phyloP scores from a whole-genome alignment of 2,888 invertebrate genomes.

The Ryuthela nishihirai region DNA sequence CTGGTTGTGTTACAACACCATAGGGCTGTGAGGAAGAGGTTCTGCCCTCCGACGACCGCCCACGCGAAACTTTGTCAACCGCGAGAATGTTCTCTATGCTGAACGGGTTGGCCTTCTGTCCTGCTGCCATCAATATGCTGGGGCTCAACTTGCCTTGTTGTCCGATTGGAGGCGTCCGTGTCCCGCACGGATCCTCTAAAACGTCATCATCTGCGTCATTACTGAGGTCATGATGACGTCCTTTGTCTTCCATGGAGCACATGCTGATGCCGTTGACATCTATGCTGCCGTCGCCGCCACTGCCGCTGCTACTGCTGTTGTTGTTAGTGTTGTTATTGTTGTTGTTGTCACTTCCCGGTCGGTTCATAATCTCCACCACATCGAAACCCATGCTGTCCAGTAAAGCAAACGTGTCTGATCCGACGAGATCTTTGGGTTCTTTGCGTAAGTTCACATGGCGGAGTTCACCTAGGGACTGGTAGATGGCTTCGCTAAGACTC shows the following conservation, averaged over 20 bases:
- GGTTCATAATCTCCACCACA: conserved; percentile 34
- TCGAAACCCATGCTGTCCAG: conserved; percentile 40
- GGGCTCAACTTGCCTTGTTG: no score
- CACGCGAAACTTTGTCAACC: conserved; percentile 9
- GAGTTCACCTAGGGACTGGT: conserved; percentile 41
- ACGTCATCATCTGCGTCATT: no score
- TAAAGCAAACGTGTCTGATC: conserved; percentile 37
- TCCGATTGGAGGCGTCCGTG: no score
- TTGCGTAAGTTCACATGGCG: conserved; percentile 39
- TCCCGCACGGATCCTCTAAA: no score
- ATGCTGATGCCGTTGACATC: conserved; percentile 21
- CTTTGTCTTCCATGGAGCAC: no score
- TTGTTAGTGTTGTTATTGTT: not conserved
- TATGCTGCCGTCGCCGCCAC: conserved; percentile 17
- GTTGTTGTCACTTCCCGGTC: conserved; percentile 1
- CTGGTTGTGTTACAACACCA: conserved; percentile 26
- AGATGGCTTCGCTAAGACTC: conserved; percentile 41
- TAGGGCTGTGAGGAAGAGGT: conserved; percentile 2
- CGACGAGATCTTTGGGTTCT: conserved; percentile 40
- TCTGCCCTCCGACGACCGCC: not conserved
- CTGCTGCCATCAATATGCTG: conserved; percentile 5
- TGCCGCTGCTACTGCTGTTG: conserved; percentile 10
- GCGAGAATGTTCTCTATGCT: conserved; percentile 35
- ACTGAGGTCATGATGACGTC: no score
- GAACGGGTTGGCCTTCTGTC: conserved; percentile 23